Evolutionary conservation across 2,113 vertebrate genomes (phyloP), one percentile per base, ranked within the genome.

Genomic region (Hiodon alosoides): DNA sequence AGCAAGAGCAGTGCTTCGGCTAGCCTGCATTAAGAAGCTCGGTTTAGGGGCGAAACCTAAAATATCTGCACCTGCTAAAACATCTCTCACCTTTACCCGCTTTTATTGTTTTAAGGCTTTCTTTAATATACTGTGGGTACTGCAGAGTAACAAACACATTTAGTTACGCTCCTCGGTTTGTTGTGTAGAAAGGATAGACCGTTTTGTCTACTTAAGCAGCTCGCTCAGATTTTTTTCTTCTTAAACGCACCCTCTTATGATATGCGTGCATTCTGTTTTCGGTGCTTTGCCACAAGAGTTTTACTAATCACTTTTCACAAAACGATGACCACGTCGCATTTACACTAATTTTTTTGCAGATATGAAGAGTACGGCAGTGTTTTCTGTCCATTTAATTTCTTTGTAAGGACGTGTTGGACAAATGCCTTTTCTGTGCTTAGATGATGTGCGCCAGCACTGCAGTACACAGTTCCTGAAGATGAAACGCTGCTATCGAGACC

Each of bases 1-100:
- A 86, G 87, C 82, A 76, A 84, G 80, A 86, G 83, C 75, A 86
- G 86, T 78, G 84, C 83, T 83, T 79, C 82, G 82, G 81, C 86
- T 74, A 89, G 88, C 82, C 81, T 84, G 73, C 79, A 78, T 80
- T 78, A 88, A 82, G 81, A 86, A 74, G 83, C 72, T 79, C 79
- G 77, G 88, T 82, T 83, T 81, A 81, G 84, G 10, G 81, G 85
- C 81, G 79, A 77, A 77, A 85, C 82, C 54, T 80, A 82, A 74
- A 70, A 64, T 53, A 68, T 84, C 87, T 89, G 87, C 89, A 93
- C 92, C 93, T 93, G 91, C 89, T 83, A 82, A 80, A 77, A 54
- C 57, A 55, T 51, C 55, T 55, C 69, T 73, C 80, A 73, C 82
- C 76, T 75, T 77, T 73, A 59, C 62, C 53, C 60, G 64, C 68